Evolutionary conservation across 2,888 invertebrate genomes (phyloP).

Genomic region (Axea sp.): DNA sequence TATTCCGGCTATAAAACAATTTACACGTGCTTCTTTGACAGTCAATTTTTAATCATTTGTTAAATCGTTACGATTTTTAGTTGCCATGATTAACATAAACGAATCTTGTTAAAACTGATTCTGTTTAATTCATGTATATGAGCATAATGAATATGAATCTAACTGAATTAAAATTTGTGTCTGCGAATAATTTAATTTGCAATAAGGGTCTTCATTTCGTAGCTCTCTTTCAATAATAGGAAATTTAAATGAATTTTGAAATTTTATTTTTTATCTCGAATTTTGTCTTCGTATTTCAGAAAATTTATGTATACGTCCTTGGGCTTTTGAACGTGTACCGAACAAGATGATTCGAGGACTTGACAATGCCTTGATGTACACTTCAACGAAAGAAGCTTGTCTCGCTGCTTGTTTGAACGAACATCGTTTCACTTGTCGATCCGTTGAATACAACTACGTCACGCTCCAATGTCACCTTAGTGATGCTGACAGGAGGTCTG

Average conservation of each 20-base stretch:
- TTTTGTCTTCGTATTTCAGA: too few relatives aligned
- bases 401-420: slow-evolving; percentile 95
- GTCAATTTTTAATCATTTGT: slow-evolving; percentile 7
- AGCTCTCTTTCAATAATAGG: too few relatives aligned
- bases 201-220: too few relatives aligned
- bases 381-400: slow-evolving; percentile 96
- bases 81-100: too few relatives aligned
- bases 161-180: too few relatives aligned
- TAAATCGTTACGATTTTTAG: too few relatives aligned
- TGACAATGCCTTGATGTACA: slow-evolving; percentile 95
- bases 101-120: too few relatives aligned
- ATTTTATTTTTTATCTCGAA: too few relatives aligned
- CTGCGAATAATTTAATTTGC: too few relatives aligned
- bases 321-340: slow-evolving; percentile 96
- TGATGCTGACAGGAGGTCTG: slow-evolving; percentile 91
- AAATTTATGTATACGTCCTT: slow-evolving; percentile 93
- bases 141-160: too few relatives aligned
- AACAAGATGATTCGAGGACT: slow-evolving; percentile 94
- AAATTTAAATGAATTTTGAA: too few relatives aligned
- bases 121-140: too few relatives aligned
- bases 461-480: slow-evolving; percentile 94
- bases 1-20: slow-evolving; percentile 26
- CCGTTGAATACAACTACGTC: slow-evolving; percentile 95
- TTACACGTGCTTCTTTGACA: slow-evolving; percentile 22
- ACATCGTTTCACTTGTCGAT: slow-evolving; percentile 94